A percentile compares a stretch with the other conserved stretches of the same genome.
phyloP scores from a whole-genome alignment of 2,888 invertebrate species.

The Aphidius colemani region DNA sequence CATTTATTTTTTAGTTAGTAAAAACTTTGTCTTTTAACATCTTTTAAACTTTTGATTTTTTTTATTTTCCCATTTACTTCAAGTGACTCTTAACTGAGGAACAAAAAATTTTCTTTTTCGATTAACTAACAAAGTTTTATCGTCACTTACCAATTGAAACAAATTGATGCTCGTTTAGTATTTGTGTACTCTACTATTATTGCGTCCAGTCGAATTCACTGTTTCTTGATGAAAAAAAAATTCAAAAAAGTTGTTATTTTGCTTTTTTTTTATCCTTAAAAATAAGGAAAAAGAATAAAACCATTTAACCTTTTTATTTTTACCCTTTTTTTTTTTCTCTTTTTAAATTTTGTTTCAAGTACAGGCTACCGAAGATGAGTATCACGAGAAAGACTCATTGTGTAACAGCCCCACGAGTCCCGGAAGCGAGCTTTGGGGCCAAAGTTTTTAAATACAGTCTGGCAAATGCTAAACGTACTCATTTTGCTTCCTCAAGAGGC shows the following conservation, averaged over 20 bases:
- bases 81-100: conserved; percentile 18
- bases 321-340: not conserved
- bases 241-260: not conserved
- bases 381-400: conserved; percentile 18
- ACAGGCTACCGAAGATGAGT: not conserved
- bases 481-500: conserved; percentile 15
- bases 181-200: conserved; percentile 10
- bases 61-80: conserved; percentile 23
- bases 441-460: conserved; percentile 18
- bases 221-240: too few species aligned
- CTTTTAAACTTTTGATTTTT: not conserved
- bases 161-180: conserved; percentile 23
- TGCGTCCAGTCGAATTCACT: not conserved
- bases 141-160: conserved; percentile 23
- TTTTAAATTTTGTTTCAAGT: not conserved
- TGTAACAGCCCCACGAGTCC: conserved; percentile 11
- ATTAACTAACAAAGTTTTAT: conserved; percentile 30
- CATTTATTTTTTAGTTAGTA: conserved; percentile 1
- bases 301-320: conserved; percentile 1
- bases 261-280: conserved; percentile 1
- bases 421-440: conserved; percentile 10
- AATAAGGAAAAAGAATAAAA: not conserved
- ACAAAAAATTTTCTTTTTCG: conserved; percentile 16
- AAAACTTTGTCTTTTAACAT: not conserved
- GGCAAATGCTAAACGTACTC: conserved; percentile 16